Conservation (phyloP, 35 echinoderm and acorn worm species). For the Amphiura filiformis region DNA sequence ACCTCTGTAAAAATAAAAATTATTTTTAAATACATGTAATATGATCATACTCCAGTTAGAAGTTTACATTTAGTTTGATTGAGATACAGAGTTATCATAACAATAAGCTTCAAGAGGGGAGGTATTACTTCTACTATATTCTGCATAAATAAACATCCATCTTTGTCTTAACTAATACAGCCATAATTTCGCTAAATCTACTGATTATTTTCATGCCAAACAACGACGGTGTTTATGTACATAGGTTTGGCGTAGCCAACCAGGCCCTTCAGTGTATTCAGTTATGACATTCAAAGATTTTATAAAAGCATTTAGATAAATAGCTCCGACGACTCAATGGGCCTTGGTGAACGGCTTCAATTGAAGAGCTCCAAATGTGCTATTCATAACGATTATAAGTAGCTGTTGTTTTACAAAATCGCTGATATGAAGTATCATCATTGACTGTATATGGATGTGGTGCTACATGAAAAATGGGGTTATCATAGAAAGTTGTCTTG, state of each 20-base stretch:
- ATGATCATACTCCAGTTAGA: constrained; percentile 10
- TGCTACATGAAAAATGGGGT: constrained; percentile 1
- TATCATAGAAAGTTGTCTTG: neutral
- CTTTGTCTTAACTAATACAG: neutral
- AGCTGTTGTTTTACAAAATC: neutral
- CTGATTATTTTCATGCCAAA: neutral
- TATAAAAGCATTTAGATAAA: neutral
- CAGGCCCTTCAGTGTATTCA: neutral
- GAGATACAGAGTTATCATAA: neutral
- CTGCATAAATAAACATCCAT: neutral
- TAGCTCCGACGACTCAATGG: neutral
- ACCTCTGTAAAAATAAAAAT: constrained; percentile 3
- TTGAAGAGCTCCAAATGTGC: neutral
- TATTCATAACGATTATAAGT: neutral
- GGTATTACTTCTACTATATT: neutral
- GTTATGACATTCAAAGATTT: constrained; percentile 10
- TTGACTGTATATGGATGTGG: too few relatives aligned
- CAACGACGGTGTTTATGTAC: neutral
- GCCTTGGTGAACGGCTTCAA: neutral
- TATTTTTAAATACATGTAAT: constrained; percentile 16
- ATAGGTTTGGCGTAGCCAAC: neutral
- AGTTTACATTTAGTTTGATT: neutral
- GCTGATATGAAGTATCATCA: neutral
- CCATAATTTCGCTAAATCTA: constrained; percentile 6
- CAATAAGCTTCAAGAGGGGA: neutral